phyloP scores from a whole-genome alignment of 2,888 invertebrate genomes.

The Pristionchus entomophagus region DNA sequence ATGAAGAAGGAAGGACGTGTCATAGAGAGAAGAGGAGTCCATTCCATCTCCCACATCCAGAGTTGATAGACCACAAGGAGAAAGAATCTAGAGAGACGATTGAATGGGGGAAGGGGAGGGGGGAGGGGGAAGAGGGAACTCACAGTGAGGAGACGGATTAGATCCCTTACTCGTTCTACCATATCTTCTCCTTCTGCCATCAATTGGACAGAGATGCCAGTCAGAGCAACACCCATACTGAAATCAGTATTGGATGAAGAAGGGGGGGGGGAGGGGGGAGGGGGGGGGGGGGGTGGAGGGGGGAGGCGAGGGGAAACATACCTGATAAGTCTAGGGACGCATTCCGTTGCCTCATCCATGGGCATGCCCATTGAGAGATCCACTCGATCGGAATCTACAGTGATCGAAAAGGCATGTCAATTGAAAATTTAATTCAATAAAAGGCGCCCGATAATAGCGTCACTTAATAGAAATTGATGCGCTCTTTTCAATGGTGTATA shows the following conservation, averaged over 20 bases:
- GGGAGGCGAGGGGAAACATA: background rate
- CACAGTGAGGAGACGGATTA: background rate
- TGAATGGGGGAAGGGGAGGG: too few relatives aligned
- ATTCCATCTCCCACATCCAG: constrained; percentile 37
- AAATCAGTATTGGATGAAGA: background rate
- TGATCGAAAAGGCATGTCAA: too few relatives aligned
- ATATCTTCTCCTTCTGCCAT: constrained; percentile 16
- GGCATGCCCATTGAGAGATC: constrained; percentile 71
- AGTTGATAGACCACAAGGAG: background rate
- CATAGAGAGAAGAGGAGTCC: background rate
- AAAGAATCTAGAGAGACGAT: background rate
- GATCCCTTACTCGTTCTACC: background rate
- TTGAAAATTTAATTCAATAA: too few relatives aligned
- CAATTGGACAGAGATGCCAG: constrained; percentile 16
- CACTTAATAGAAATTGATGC: too few relatives aligned
- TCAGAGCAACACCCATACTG: background rate
- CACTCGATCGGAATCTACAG: constrained; percentile 47
- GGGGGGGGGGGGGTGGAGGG: background rate
- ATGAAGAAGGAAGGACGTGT: background rate
- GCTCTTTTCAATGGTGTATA: too few relatives aligned
- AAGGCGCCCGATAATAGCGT: too few relatives aligned
- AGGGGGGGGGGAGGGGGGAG: background rate
- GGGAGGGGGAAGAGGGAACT: background rate
- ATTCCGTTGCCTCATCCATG: constrained; percentile 60
- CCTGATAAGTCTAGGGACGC: constrained; percentile 12